Evolutionary conservation across 2,888 invertebrate species (phyloP).

Genomic region (Agriopis aurantiaria): DNA sequence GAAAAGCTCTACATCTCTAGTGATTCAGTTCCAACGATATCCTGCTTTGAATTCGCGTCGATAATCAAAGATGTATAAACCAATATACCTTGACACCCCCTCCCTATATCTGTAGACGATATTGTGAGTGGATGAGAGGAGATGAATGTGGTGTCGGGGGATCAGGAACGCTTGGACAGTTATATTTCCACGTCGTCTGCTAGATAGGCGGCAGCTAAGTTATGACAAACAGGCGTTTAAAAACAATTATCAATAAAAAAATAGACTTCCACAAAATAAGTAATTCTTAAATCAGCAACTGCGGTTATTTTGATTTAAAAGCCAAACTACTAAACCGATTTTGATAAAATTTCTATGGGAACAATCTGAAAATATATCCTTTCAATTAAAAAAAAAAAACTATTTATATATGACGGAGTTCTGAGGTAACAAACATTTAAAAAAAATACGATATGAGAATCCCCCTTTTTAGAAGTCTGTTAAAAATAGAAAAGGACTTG

Average conservation of each 20-base stretch:
- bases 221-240: slow-evolving; percentile 7
- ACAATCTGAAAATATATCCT: too few relatives aligned
- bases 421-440: too few relatives aligned
- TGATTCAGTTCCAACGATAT: slow-evolving; percentile 49
- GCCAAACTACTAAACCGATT: too few relatives aligned
- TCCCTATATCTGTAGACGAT: slow-evolving; percentile 12
- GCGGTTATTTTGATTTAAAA: too few relatives aligned
- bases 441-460: too few relatives aligned
- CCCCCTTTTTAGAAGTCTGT: too few relatives aligned
- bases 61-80: slow-evolving; percentile 63
- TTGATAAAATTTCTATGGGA: too few relatives aligned
- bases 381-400: too few relatives aligned
- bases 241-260: neutral
- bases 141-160: slow-evolving; percentile 60
- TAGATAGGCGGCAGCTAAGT: slow-evolving; percentile 23
- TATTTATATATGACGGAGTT: too few relatives aligned
- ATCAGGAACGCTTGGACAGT: slow-evolving; percentile 63
- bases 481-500: too few relatives aligned
- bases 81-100: slow-evolving; percentile 29
- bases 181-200: slow-evolving; percentile 66
- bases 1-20: slow-evolving; percentile 11
- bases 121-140: slow-evolving; percentile 38
- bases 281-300: too few relatives aligned
- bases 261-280: neutral
- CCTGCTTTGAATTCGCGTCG: slow-evolving; percentile 57